A percentile compares a stretch with the other conserved stretches of the same genome.
These are phyloP conservation scores for Mythimna loreyi DNA, from an alignment of 2,888 invertebrate genomes.

Conservation along the genomic window DNA sequence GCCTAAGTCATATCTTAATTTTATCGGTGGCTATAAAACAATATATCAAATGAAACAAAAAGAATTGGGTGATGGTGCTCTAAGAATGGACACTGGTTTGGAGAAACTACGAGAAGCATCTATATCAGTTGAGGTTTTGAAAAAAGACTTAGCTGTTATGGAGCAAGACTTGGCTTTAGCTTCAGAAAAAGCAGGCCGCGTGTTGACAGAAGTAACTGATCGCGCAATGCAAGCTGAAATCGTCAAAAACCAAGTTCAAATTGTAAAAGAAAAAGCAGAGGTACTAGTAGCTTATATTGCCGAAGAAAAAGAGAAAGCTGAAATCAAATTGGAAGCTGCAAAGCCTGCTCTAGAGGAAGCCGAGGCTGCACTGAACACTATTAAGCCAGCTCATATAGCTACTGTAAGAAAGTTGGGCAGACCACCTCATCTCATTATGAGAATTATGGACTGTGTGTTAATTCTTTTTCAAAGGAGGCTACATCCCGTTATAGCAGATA, in stretches of 20 bases:
- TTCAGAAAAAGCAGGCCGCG: slow-evolving; percentile 97
- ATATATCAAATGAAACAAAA: slow-evolving; percentile 97
- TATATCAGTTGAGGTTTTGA: slow-evolving; percentile 97
- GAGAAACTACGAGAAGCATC: slow-evolving; percentile 99
- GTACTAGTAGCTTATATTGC: slow-evolving; percentile 96
- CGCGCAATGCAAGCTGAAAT: slow-evolving; percentile 98
- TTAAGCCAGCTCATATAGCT: slow-evolving; percentile 98
- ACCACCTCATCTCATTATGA: slow-evolving; percentile 99
- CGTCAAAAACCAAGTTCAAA: slow-evolving; percentile 98
- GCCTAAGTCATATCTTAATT: slow-evolving; percentile 98
- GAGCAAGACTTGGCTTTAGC: slow-evolving; percentile 98
- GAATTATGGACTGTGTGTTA: slow-evolving; percentile 99
- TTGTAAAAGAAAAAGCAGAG: slow-evolving; percentile 98
- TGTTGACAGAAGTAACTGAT: slow-evolving; percentile 97
- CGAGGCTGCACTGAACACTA: slow-evolving; percentile 98
- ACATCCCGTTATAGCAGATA: slow-evolving; percentile 95
- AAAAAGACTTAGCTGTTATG: slow-evolving; percentile 98
- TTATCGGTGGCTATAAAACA: slow-evolving; percentile 98
- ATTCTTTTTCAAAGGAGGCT: slow-evolving; percentile 97
- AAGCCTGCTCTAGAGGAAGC: slow-evolving; percentile 99
- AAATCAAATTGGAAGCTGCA: slow-evolving; percentile 98
- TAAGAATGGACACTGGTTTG: slow-evolving; percentile 98
- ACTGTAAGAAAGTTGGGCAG: slow-evolving; percentile 98
- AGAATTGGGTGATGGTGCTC: slow-evolving; percentile 97
- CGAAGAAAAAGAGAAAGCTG: slow-evolving; percentile 97